phyloP scores from a whole-genome alignment of 2,888 invertebrate species.

The Calameuta idolon region DNA sequence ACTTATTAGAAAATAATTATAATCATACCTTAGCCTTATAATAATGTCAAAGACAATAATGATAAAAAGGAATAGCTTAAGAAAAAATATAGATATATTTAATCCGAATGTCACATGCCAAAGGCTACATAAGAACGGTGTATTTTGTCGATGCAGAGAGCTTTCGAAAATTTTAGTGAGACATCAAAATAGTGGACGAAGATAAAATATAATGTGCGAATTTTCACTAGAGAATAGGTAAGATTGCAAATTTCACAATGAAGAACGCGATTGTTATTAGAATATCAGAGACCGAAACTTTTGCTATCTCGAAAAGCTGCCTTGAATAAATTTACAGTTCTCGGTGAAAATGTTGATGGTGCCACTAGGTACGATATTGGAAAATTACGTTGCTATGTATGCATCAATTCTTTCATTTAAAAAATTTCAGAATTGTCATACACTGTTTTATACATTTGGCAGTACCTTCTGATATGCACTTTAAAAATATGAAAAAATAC shows the following conservation, averaged over 20 bases:
- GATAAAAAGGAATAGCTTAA: too few species aligned
- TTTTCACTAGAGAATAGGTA: neutral
- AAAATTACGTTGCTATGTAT: neutral
- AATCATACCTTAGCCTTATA: too few species aligned
- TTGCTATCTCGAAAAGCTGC: neutral
- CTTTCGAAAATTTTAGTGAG: too few species aligned
- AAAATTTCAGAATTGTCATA: neutral
- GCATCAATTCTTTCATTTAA: neutral
- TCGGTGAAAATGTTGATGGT: neutral
- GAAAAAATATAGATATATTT: too few species aligned
- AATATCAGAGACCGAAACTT: neutral
- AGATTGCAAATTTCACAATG: neutral
- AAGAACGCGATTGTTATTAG: neutral
- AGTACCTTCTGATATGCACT: neutral
- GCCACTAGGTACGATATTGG: neutral
- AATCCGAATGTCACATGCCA: too few species aligned
- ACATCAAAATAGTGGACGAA: neutral
- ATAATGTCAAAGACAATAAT: too few species aligned
- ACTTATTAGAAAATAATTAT: neutral
- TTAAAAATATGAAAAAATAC: neutral
- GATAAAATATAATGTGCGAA: neutral
- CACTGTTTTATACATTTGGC: neutral
- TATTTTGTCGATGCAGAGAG: too few species aligned
- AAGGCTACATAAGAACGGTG: too few species aligned
- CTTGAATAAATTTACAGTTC: neutral